Evolutionary conservation across 1,140 invertebrate genomes (phyloP).

Genomic region (Micrasema minimum): DNA sequence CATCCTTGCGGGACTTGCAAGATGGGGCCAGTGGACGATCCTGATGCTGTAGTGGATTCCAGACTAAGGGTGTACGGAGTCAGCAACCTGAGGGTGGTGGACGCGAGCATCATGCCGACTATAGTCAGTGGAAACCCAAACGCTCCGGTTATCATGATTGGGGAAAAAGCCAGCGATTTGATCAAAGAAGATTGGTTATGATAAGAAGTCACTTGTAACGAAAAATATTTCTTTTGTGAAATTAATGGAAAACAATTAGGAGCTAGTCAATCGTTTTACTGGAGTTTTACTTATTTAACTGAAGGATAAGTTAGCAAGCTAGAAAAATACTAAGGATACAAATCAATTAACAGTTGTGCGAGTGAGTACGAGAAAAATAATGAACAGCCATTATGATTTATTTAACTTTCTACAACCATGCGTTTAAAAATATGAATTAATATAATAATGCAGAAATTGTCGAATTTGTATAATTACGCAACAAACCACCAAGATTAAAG

Average conservation of each 20-base stretch:
- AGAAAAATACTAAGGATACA: too few relatives aligned
- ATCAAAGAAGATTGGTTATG: slow-evolving; percentile 81
- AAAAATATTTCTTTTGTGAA: not conserved
- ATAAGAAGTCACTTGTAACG: slow-evolving; percentile 54
- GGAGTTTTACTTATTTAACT: not conserved
- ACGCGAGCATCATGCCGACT: slow-evolving; percentile 83
- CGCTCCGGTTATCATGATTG: slow-evolving; percentile 82
- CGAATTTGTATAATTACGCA: too few relatives aligned
- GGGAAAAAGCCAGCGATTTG: slow-evolving; percentile 83
- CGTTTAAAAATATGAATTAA: too few relatives aligned
- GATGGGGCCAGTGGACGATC: slow-evolving; percentile 83
- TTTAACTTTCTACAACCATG: too few relatives aligned
- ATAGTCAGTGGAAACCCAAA: slow-evolving; percentile 86
- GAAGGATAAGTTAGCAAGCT: too few relatives aligned
- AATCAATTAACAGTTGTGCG: too few relatives aligned
- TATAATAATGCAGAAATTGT: too few relatives aligned
- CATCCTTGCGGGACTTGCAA: slow-evolving; percentile 87
- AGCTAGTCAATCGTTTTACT: slow-evolving; percentile 11
- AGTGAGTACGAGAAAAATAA: too few relatives aligned
- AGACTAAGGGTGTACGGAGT: slow-evolving; percentile 80
- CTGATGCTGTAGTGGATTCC: slow-evolving; percentile 83
- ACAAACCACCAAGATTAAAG: too few relatives aligned
- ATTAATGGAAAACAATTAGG: slow-evolving; percentile 7
- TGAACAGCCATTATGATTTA: too few relatives aligned
- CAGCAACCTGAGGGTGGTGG: slow-evolving; percentile 76